Evolutionary conservation across 2,797 vertebrate species (phyloP).

Genomic region (Gephyroberyx darwinii): DNA sequence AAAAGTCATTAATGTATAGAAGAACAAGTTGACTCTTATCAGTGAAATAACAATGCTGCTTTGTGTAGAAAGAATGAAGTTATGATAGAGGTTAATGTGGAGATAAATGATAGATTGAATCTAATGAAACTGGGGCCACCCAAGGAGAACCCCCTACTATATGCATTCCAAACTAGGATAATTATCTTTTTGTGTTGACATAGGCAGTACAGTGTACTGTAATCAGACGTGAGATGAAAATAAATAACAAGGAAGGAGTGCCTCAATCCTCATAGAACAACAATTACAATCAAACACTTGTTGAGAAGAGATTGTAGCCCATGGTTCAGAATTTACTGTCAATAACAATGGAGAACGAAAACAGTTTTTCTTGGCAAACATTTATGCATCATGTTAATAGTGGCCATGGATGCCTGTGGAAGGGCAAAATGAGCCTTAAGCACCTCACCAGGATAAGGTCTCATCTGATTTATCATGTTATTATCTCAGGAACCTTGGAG

Average conservation of each 20-base stretch:
- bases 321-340: background rate
- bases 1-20: conserved; percentile 39
- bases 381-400: background rate
- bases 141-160: conserved; percentile 27
- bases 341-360: background rate
- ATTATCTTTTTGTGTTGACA: conserved; percentile 49
- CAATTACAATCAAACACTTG: conserved; percentile 28
- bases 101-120: conserved; percentile 11
- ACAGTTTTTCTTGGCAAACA: background rate
- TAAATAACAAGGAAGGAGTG: background rate
- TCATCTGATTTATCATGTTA: conserved; percentile 49
- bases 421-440: conserved; percentile 14
- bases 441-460: conserved; percentile 27
- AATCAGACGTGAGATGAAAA: conserved; percentile 40
- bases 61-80: conserved; percentile 23
- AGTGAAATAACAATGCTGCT: conserved; percentile 32
- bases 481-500: conserved; percentile 51
- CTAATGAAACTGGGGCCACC: conserved; percentile 21
- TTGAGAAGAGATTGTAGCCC: background rate
- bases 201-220: conserved; percentile 30
- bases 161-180: conserved; percentile 39
- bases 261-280: conserved; percentile 3
- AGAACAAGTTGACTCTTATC: conserved; percentile 36
- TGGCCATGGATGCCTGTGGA: conserved; percentile 27
- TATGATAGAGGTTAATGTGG: conserved; percentile 40